Conservation (phyloP, 2,797 vertebrate genomes). For the Notamacropus eugenii region DNA sequence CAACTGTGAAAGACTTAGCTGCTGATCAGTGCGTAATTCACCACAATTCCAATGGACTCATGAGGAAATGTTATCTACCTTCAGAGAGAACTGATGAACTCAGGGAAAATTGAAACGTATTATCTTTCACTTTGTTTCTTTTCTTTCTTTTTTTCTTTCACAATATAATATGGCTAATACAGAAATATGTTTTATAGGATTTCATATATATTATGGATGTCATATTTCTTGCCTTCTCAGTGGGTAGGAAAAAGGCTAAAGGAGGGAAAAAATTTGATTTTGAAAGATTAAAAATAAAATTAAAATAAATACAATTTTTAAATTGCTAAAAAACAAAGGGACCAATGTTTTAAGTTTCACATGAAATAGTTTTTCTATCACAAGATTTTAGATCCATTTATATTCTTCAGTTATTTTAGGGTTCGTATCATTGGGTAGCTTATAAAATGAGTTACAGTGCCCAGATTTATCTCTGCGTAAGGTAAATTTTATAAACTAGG, state of each 20-base stretch:
- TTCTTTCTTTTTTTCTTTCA: background rate
- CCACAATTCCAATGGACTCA: background rate
- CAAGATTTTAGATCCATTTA: background rate
- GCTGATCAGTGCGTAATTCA: background rate
- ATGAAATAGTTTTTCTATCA: background rate
- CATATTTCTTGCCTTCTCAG: background rate
- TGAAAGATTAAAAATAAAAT: constrained; percentile 5
- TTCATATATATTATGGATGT: background rate
- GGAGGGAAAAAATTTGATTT: background rate
- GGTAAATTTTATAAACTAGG: constrained; percentile 57
- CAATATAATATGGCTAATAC: background rate
- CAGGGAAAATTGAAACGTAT: background rate
- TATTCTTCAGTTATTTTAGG: background rate
- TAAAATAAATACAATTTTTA: background rate
- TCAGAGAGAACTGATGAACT: background rate
- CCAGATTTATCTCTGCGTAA: constrained; percentile 42
- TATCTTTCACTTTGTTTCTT: background rate
- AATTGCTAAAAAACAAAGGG: background rate
- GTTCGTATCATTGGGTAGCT: background rate
- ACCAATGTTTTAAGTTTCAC: background rate
- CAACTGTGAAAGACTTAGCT: background rate
- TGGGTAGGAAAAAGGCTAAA: background rate
- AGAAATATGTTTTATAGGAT: background rate
- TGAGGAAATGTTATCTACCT: background rate
- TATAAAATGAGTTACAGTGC: constrained; percentile 43